A percentile compares a stretch with the other conserved stretches of the same genome.
These are phyloP conservation scores for Microtus oregoni DNA, from an alignment of 2,113 vertebrate genomes.

Conservation along the genomic window DNA sequence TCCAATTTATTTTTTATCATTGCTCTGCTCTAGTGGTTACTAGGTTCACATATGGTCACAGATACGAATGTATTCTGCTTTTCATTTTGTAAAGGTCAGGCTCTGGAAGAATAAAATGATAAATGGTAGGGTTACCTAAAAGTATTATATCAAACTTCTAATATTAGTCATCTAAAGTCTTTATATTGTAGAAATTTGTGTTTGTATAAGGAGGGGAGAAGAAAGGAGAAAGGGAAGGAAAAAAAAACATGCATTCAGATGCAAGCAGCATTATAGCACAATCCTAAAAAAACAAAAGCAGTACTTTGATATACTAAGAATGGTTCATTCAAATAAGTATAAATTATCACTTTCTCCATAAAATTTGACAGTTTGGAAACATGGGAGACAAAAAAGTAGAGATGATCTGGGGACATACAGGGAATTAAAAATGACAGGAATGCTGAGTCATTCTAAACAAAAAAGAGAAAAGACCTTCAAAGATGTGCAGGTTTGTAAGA, in stretches of 20 bases:
- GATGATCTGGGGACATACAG: background rate
- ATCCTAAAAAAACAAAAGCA: background rate
- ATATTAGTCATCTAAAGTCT: background rate
- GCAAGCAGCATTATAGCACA: background rate
- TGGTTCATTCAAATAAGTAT: slow-evolving; percentile 15
- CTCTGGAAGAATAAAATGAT: background rate
- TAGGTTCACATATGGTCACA: background rate
- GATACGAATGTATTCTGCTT: background rate
- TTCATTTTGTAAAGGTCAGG: background rate
- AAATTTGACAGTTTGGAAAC: background rate
- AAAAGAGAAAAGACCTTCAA: background rate
- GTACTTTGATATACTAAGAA: background rate
- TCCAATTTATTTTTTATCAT: background rate
- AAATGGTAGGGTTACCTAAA: background rate
- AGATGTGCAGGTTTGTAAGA: background rate
- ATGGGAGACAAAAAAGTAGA: background rate
- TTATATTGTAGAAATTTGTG: background rate
- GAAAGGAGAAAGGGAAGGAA: too few relatives aligned
- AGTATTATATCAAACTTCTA: background rate
- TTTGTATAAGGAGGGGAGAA: background rate
- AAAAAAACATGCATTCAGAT: background rate
- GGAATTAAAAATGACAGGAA: background rate
- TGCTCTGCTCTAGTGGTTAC: background rate
- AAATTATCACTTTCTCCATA: background rate
- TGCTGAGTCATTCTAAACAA: background rate